Conservation (phyloP, 2,113 vertebrate species). For the Meles meles region DNA sequence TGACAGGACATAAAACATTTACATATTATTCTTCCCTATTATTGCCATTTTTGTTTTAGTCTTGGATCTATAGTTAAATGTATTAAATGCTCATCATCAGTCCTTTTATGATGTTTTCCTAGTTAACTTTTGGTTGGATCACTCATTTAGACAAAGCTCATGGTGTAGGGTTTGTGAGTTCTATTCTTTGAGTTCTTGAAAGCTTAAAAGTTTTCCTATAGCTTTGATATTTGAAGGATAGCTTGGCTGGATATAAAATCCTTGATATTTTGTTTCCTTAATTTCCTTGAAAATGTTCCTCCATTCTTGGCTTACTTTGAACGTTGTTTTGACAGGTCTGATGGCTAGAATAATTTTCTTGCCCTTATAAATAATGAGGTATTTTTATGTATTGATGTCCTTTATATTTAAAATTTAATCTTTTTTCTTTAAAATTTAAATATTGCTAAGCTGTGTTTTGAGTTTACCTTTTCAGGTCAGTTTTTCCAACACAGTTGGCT, state of each 20-base stretch:
- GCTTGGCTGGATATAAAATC: background rate
- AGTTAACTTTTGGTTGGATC: background rate
- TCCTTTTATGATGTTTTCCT: background rate
- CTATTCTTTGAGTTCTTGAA: background rate
- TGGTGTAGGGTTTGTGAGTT: background rate
- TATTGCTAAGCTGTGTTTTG: background rate
- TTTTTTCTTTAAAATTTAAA: background rate
- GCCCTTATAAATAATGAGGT: background rate
- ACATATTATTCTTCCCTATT: background rate
- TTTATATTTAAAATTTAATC: background rate
- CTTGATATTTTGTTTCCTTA: background rate
- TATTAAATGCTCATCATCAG: background rate
- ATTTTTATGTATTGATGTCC: background rate
- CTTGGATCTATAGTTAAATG: background rate
- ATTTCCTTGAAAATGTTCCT: background rate
- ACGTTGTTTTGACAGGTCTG: background rate
- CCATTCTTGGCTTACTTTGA: background rate
- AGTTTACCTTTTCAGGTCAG: background rate
- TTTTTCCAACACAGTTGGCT: background rate
- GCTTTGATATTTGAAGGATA: background rate
- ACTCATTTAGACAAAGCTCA: background rate
- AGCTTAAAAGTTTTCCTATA: background rate
- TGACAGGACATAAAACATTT: background rate
- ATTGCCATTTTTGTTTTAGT: background rate
- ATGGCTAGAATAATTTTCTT: conserved; percentile 4